phyloP scores from a whole-genome alignment of 2,113 vertebrate species.

The Chloropsis cyanopogon region DNA sequence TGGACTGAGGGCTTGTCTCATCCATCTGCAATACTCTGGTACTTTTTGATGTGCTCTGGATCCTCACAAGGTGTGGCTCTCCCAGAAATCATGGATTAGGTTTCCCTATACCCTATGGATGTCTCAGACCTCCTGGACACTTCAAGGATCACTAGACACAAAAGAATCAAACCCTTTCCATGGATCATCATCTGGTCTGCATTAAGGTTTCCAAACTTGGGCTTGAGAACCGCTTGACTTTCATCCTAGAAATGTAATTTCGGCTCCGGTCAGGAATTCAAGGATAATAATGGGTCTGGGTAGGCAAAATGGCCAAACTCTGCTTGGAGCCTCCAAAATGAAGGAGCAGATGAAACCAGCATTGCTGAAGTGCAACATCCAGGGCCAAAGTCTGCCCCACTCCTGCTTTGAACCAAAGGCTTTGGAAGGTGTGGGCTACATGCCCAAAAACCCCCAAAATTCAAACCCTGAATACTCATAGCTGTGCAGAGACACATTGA shows the following conservation, averaged over 20 bases:
- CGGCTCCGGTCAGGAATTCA: background rate
- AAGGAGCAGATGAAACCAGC: background rate
- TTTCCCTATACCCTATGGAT: background rate
- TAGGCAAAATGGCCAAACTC: background rate
- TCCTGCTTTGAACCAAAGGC: background rate
- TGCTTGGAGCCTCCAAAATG: background rate
- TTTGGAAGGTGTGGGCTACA: background rate
- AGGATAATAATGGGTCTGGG: background rate
- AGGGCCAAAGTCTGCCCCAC: background rate
- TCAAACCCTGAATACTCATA: background rate
- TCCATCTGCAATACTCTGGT: background rate
- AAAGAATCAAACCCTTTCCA: background rate
- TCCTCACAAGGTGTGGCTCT: background rate
- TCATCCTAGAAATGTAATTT: background rate
- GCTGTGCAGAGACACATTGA: background rate
- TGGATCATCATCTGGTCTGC: background rate
- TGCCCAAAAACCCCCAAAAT: background rate
- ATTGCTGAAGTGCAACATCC: background rate
- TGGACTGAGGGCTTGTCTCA: background rate
- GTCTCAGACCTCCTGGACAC: background rate
- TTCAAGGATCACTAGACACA: background rate
- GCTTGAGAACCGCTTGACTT: background rate
- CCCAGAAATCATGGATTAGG: background rate
- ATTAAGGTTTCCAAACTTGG: background rate
- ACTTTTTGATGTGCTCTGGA: background rate